Evolutionary conservation across 1,140 invertebrate genomes (phyloP).

Genomic region (Patella vulgata): DNA sequence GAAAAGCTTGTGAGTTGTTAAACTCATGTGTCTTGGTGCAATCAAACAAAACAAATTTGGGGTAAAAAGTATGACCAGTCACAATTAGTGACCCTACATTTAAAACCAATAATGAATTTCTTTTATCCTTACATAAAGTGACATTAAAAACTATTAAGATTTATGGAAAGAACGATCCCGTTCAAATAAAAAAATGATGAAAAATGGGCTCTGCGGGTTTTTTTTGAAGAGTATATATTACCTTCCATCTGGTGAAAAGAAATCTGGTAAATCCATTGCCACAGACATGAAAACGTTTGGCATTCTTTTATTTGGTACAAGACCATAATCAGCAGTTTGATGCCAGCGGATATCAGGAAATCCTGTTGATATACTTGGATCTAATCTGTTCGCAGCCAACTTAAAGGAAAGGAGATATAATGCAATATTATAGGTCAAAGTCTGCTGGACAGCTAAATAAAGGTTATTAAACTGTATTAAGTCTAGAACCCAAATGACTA

Average conservation of each 20-base stretch:
- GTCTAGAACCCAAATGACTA: neutral
- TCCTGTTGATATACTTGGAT: slow-evolving; percentile 11
- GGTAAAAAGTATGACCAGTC: no score
- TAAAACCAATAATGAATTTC: no score
- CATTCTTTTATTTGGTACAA: slow-evolving; percentile 46
- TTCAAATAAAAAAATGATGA: no score
- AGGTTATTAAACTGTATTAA: neutral
- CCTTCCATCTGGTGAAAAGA: slow-evolving; percentile 35
- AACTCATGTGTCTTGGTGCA: no score
- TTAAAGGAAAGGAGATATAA: neutral
- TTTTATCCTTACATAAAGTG: no score
- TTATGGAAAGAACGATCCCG: no score
- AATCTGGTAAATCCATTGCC: slow-evolving; percentile 52
- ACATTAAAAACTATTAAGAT: no score
- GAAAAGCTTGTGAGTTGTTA: no score
- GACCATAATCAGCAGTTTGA: slow-evolving; percentile 54
- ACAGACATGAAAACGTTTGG: slow-evolving; percentile 52
- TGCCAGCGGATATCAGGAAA: slow-evolving; percentile 53
- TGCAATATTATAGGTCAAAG: no score
- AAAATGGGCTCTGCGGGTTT: no score
- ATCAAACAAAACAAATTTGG: no score
- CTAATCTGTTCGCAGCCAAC: slow-evolving; percentile 12
- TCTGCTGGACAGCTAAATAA: neutral
- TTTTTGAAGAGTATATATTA: slow-evolving; percentile 13
- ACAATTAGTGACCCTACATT: no score